Base-by-base conservation (phyloP, 2,888 invertebrate genomes). In the Caenorhabditis uteleia region DNA sequence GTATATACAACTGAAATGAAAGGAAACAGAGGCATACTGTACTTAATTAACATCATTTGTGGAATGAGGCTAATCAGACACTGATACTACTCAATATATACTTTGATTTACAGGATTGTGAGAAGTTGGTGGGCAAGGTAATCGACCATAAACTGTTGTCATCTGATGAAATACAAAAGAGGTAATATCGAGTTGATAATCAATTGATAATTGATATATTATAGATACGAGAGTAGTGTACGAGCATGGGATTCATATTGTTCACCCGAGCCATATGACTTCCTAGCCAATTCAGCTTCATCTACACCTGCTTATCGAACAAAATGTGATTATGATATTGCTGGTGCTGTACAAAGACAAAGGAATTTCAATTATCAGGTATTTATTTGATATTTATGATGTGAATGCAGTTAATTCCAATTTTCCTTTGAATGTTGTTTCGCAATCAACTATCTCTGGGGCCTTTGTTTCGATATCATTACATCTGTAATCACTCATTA, bases 301-400 rank as follows among this genome's bases (percentile, higher is more conserved):
- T 33, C 55, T 8, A 33, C 64, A 20, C 65, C 36, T 7, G 45
- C 61, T 20, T 79, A 83, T 65, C 55, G 48, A 26, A 66, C 74
- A 27, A 75, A 75, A 50, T 82, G 68, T 61, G 58, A 77, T 18
- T 86, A 86, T 65, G 82, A 86, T 66, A 77, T 86, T 20, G 79
- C 78, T 26, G 78, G 72, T 20, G 85, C 86, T 16, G 84, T 84
- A 3, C 75, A 79, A 38, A 73, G 86, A 40, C 86, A 86, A 73
- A 75, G 83, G 49, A 84, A 84, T 38, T 86, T 86, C 77, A 85
- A 83, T 67, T 86, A 86, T 77, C 86, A 86, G 78, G 85, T 67
- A 27, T 8, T 39, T 23, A 6, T 8, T 12, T 8, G n/a, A n/a
- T n/a, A n/a, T n/a, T n/a, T n/a, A n/a, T n/a, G n/a, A n/a, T n/a